phyloP scores from a whole-genome alignment of 2,888 invertebrate species.

The Anthophora plumipes region DNA sequence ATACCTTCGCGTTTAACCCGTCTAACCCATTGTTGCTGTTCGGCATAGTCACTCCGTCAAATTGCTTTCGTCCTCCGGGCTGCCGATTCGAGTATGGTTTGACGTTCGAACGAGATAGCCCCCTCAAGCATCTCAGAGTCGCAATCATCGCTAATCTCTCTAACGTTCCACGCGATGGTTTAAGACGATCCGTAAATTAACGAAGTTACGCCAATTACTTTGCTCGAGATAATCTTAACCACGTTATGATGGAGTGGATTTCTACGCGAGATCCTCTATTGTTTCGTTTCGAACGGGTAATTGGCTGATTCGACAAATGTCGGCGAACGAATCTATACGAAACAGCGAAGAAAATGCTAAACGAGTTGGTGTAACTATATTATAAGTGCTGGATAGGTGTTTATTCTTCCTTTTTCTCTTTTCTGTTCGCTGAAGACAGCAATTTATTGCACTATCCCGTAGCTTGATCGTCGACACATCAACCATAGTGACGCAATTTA shows the following conservation, averaged over 20 bases:
- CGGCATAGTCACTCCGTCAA: slow-evolving; percentile 65
- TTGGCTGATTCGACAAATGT: no score
- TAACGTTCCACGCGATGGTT: background rate
- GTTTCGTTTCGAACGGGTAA: background rate
- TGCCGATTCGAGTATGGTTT: background rate
- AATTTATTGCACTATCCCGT: no score
- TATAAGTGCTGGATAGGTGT: background rate
- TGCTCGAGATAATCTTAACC: slow-evolving; percentile 52
- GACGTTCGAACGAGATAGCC: background rate
- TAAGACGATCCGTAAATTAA: slow-evolving; percentile 44
- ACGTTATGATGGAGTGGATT: slow-evolving; percentile 11
- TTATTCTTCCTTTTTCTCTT: no score
- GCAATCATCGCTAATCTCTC: slow-evolving; percentile 11
- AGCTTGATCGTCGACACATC: slow-evolving; percentile 15
- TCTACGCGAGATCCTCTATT: background rate
- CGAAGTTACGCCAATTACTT: slow-evolving; percentile 51
- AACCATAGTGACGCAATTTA: background rate
- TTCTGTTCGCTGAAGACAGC: no score
- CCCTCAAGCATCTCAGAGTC: background rate
- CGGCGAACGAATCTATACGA: no score
- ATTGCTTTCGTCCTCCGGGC: slow-evolving; percentile 47
- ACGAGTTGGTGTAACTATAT: no score
- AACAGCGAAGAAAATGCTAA: no score
- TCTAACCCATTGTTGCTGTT: slow-evolving; percentile 57
- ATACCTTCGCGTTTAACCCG: slow-evolving; percentile 39